Evolutionary conservation across 1,140 invertebrate species (phyloP).

Genomic region (Apis dorsata): DNA sequence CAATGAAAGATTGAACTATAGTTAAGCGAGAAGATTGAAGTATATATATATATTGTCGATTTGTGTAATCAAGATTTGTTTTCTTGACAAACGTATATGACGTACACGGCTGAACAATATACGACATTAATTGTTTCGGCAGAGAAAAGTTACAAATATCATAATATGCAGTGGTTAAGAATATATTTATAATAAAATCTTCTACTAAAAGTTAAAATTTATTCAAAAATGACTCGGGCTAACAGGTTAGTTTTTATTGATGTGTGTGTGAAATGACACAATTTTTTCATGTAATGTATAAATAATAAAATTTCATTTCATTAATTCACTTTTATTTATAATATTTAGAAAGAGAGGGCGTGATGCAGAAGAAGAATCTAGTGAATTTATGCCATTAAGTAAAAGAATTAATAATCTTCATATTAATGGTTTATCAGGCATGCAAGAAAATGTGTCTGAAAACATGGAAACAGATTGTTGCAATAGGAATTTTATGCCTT

Average conservation of each 20-base stretch:
- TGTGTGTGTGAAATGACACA: constrained; percentile 24
- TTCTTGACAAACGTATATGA: constrained; percentile 22
- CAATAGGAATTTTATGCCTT: constrained; percentile 68
- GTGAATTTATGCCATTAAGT: constrained; percentile 88
- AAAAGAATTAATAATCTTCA: constrained; percentile 90
- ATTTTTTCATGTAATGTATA: not conserved
- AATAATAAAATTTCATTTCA: not conserved
- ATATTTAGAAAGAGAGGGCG: constrained; percentile 84
- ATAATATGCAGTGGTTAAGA: constrained; percentile 42
- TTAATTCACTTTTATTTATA: constrained; percentile 17
- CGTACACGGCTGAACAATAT: not conserved
- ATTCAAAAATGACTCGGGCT: constrained; percentile 62
- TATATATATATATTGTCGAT: constrained; percentile 25
- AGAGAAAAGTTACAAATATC: not conserved
- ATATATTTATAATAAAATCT: constrained; percentile 22
- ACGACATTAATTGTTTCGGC: not conserved
- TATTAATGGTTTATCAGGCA: constrained; percentile 80
- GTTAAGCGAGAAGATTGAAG: not conserved
- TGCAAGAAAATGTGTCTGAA: constrained; percentile 64
- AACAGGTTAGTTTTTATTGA: constrained; percentile 67
- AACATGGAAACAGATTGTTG: constrained; percentile 73
- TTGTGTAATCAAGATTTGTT: constrained; percentile 39
- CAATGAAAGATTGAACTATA: constrained; percentile 9
- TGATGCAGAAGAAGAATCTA: constrained; percentile 83
- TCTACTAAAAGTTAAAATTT: not conserved